Evolutionary conservation across 2,888 invertebrate genomes (phyloP).

Genomic region (Ctena decussata): DNA sequence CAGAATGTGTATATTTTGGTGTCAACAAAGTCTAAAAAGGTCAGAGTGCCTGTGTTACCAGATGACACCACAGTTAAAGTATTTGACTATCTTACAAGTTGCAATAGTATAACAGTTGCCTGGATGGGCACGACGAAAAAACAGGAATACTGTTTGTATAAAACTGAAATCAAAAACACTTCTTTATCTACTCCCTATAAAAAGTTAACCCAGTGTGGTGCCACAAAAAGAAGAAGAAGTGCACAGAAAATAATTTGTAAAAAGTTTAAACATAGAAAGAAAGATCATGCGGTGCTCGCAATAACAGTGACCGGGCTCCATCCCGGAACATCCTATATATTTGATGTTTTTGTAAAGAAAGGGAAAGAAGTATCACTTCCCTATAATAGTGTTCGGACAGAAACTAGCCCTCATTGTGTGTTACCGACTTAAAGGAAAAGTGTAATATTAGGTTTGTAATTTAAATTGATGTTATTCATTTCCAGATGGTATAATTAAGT

Average conservation of each 20-base stretch:
- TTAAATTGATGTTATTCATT: too few species aligned
- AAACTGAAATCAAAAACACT: slow-evolving; percentile 69
- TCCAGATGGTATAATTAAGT: too few species aligned
- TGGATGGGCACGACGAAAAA: slow-evolving; percentile 83
- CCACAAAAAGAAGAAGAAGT: slow-evolving; percentile 46
- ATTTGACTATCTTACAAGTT: slow-evolving; percentile 80
- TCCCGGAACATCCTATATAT: slow-evolving; percentile 80
- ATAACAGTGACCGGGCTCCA: slow-evolving; percentile 80
- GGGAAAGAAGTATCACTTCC: slow-evolving; percentile 76
- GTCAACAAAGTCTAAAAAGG: slow-evolving; percentile 63
- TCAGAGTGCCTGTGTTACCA: slow-evolving; percentile 81
- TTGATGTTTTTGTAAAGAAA: slow-evolving; percentile 83
- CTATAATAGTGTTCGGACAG: slow-evolving; percentile 82
- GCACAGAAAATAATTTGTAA: slow-evolving; percentile 67
- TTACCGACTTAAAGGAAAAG: slow-evolving; percentile 54
- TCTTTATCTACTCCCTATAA: slow-evolving; percentile 40
- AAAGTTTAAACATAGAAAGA: slow-evolving; percentile 68
- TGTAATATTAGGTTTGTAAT: too few species aligned
- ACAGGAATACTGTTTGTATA: slow-evolving; percentile 85
- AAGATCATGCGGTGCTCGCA: slow-evolving; percentile 75
- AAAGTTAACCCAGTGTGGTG: slow-evolving; percentile 65
- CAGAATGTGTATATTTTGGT: slow-evolving; percentile 71
- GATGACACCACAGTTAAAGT: slow-evolving; percentile 80
- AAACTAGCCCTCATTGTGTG: slow-evolving; percentile 74
- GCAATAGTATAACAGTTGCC: slow-evolving; percentile 84